Evolutionary conservation across 2,797 vertebrate species (phyloP).

Genomic region (Anableps anableps): DNA sequence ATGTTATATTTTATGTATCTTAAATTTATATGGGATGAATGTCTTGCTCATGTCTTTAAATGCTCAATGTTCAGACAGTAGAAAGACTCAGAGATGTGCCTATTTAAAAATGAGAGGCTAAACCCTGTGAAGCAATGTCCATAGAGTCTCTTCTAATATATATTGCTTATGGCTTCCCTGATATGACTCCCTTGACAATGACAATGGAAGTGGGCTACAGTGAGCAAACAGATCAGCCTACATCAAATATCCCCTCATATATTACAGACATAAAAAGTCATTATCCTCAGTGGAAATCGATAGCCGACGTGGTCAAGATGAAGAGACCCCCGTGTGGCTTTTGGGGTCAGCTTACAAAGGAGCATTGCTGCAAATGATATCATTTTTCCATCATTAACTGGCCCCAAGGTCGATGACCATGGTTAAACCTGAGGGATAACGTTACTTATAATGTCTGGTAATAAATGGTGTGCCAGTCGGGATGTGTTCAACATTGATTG

Average conservation of each 20-base stretch:
- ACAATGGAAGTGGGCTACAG: slow-evolving; percentile 72
- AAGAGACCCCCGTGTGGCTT: slow-evolving; percentile 76
- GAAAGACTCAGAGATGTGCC: slow-evolving; percentile 12
- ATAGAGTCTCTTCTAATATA: slow-evolving; percentile 53
- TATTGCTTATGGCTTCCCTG: slow-evolving; percentile 50
- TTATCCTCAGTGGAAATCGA: slow-evolving; percentile 79
- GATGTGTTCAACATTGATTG: slow-evolving; percentile 69
- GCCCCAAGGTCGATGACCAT: slow-evolving; percentile 69
- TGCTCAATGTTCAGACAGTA: background rate
- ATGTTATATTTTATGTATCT: background rate
- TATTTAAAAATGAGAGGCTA: slow-evolving; percentile 39
- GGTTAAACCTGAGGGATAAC: slow-evolving; percentile 70
- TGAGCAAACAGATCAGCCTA: slow-evolving; percentile 75
- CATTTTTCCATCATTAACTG: slow-evolving; percentile 76
- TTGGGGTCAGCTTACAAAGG: slow-evolving; percentile 75
- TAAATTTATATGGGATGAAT: background rate
- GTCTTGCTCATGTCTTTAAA: background rate
- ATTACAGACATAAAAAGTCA: slow-evolving; percentile 81
- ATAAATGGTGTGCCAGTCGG: slow-evolving; percentile 63
- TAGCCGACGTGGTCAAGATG: slow-evolving; percentile 74
- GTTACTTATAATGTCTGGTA: slow-evolving; percentile 70
- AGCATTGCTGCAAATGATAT: slow-evolving; percentile 75
- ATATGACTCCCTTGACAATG: slow-evolving; percentile 69
- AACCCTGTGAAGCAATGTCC: slow-evolving; percentile 52
- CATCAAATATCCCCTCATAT: slow-evolving; percentile 77